Conservation (phyloP, 2,113 vertebrate genomes). For the Leptodactylus fuscus region DNA sequence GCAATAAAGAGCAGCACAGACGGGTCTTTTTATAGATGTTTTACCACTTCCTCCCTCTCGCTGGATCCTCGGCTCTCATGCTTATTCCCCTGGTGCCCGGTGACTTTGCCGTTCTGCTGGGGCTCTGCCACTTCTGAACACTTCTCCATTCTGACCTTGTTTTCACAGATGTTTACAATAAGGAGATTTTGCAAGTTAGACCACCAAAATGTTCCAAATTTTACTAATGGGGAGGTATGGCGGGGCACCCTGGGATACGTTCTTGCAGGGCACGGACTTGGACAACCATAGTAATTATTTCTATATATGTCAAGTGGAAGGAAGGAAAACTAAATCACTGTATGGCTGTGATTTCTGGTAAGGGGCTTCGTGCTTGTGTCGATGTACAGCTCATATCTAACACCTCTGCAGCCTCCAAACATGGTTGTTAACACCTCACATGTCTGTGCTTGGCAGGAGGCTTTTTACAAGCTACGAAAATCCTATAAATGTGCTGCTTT, state of each 20-base stretch:
- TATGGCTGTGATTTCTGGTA: not conserved
- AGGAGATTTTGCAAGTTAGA: not conserved
- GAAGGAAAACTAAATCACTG: not conserved
- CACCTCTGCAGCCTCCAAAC: not conserved
- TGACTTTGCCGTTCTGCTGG: conserved; percentile 6
- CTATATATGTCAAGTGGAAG: not conserved
- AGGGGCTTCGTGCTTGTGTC: not conserved
- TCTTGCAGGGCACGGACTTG: not conserved
- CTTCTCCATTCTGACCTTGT: not conserved
- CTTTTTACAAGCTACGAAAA: not conserved
- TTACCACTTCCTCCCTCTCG: conserved; percentile 20
- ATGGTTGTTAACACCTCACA: conserved; percentile 21
- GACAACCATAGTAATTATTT: not conserved
- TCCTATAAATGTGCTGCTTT: not conserved
- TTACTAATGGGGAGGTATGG: not conserved
- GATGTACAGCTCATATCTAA: not conserved
- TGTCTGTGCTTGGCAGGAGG: not conserved
- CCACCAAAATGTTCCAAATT: not conserved
- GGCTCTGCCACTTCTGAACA: not conserved
- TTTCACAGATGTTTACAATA: conserved; percentile 53
- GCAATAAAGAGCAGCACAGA: conserved; percentile 26
- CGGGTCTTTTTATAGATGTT: conserved; percentile 37
- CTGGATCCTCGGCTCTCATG: conserved; percentile 24
- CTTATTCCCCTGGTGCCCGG: not conserved
- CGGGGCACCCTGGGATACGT: conserved; percentile 12